A percentile compares a stretch with the other conserved stretches of the same genome.
Conservation (phyloP, 2,888 invertebrate genomes). For the Heliconius aoede region DNA sequence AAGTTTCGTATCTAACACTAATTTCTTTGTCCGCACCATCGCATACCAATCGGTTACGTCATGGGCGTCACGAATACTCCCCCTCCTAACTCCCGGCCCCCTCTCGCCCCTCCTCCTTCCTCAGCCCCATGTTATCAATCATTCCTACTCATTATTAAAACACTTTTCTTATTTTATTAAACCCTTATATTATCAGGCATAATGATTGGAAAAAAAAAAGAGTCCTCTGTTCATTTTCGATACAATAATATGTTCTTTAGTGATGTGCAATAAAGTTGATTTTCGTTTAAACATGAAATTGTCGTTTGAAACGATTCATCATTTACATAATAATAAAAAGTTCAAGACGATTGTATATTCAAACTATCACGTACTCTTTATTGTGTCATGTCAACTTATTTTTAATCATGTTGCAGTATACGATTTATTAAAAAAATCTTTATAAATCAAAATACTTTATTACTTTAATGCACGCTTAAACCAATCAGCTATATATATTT, state of each 20-base stretch:
- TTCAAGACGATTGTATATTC: slow-evolving; percentile 26
- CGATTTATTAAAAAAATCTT: not conserved
- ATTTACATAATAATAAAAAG: slow-evolving; percentile 35
- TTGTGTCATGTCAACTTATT: slow-evolving; percentile 26
- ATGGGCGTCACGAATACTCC: slow-evolving; percentile 61
- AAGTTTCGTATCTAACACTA: slow-evolving; percentile 49
- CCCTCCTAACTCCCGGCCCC: slow-evolving; percentile 49
- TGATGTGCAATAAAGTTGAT: slow-evolving; percentile 10
- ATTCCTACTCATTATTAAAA: slow-evolving; percentile 62
- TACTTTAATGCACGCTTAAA: slow-evolving; percentile 13
- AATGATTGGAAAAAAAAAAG: not conserved
- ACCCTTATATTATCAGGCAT: slow-evolving; percentile 9
- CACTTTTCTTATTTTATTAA: slow-evolving; percentile 34
- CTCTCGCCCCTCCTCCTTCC: slow-evolving; percentile 27
- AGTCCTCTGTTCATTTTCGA: not conserved
- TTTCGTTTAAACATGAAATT: not conserved
- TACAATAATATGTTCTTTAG: slow-evolving; percentile 4
- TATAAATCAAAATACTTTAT: not conserved
- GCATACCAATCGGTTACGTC: slow-evolving; percentile 77
- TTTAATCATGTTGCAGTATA: slow-evolving; percentile 15
- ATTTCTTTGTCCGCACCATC: slow-evolving; percentile 67
- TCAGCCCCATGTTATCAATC: slow-evolving; percentile 61
- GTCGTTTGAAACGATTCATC: slow-evolving; percentile 29
- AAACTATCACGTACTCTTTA: slow-evolving; percentile 30
- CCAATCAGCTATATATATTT: slow-evolving; percentile 46